Evolutionary conservation across 2,113 vertebrate species (phyloP), one percentile per base, ranked within the genome.

Genomic region (Cyprinodon brontotheroides): DNA sequence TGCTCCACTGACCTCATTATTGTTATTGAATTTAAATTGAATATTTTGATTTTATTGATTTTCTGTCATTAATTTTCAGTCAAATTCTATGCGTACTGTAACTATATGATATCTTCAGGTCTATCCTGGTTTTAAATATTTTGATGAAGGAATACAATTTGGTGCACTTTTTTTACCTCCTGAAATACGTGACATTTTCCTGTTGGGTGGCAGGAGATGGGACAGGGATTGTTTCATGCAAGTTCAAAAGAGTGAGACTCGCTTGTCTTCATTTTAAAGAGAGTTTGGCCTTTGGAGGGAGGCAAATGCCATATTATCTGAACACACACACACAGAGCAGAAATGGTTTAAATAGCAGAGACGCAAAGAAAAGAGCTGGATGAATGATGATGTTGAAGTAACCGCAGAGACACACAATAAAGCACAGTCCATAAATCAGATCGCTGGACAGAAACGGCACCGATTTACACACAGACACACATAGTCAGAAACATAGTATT

Each of bases 231-330:
- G 48, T 73, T 77, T 62, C 66, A 40, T 79, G 53, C 29, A 62
- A 65, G 74, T 76, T 85, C 79, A 81, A 43, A 40, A 74, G 43
- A 73, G 67, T 75, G 70, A 60, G 81, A 69, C 79, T 72, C 29
- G 13, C 68, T 74, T 83, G 75, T 75, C 75, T 85, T 63, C 48
- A 62, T 85, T 86, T 82, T 48, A 74, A 73, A 79, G 72, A 62
- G 22, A 64, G 39, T 57, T 20, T 72, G 70, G 82, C 74, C 79
- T 85, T 86, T 80, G 12, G 69, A 81, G 36, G 36, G 11, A 70
- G 40, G 67, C 37, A 71, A 45, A 73, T 75, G 41, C 71, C 71
- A 48, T 22, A 45, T 59, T 66, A 72, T 22, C 6, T 37, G 4
- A 3, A 39, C 37, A 47, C 22, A 61, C 60, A 40, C 61, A 45